Conservation (phyloP, 92 coral and sea anemone species). For the Parazoanthus atlanticus region DNA sequence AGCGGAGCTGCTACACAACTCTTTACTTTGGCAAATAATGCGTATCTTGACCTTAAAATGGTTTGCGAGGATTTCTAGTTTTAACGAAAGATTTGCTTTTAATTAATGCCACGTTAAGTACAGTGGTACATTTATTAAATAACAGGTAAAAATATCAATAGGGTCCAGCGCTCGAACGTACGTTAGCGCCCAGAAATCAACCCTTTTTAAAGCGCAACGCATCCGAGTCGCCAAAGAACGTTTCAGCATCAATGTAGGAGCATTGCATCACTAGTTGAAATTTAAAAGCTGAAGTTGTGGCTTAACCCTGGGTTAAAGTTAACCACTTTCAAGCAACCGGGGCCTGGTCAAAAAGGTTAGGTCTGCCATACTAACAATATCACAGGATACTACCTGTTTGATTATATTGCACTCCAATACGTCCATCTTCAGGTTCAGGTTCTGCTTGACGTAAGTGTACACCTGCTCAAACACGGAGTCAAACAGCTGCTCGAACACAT, state of each 20-base stretch:
- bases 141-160: too few relatives aligned
- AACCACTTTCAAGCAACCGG: background rate
- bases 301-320: background rate
- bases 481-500: slow-evolving; percentile 80
- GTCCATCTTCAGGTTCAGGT: slow-evolving; percentile 80
- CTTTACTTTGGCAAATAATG: background rate
- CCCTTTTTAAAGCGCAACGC: background rate
- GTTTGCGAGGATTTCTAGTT: background rate
- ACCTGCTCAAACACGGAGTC: slow-evolving; percentile 72
- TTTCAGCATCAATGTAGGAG: too few relatives aligned
- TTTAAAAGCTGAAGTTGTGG: background rate
- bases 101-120: background rate
- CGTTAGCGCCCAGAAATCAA: too few relatives aligned
- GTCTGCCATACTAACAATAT: too few relatives aligned
- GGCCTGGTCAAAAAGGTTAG: background rate
- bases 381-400: slow-evolving; percentile 60
- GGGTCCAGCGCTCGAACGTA: too few relatives aligned
- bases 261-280: too few relatives aligned
- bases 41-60: background rate
- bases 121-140: background rate
- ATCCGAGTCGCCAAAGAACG: too few relatives aligned
- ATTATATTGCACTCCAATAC: slow-evolving; percentile 85
- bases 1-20: background rate
- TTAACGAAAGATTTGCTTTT: background rate
- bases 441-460: slow-evolving; percentile 78